Percentiles rank a stretch among this genome's conserved stretches.
These are phyloP conservation scores for Leptosomus discolor DNA, from an alignment of 2,113 vertebrate genomes.

Conservation along the genomic window DNA sequence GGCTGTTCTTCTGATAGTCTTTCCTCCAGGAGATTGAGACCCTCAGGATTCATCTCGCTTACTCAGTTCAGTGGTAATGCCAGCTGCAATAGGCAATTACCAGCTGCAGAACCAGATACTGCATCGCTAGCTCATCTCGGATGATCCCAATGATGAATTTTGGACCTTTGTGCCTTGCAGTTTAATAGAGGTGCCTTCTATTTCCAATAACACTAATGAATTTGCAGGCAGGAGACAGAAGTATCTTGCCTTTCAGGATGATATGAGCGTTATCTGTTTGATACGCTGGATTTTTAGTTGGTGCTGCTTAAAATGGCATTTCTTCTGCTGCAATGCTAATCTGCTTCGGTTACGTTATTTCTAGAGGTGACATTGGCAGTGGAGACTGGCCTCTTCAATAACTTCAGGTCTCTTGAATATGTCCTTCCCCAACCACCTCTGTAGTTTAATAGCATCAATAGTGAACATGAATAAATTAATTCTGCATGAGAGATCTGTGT, in stretches of 20 bases:
- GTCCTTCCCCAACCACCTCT: neutral
- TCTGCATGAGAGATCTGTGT: conserved; percentile 21
- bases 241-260: neutral
- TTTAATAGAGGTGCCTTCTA: neutral
- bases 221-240: neutral
- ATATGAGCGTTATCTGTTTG: neutral
- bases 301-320: neutral
- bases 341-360: neutral
- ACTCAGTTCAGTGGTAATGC: neutral
- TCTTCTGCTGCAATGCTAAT: neutral
- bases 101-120: neutral
- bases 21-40: neutral
- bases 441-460: neutral
- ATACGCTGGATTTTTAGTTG: neutral
- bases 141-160: neutral
- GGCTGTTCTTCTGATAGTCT: accelerated
- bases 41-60: neutral
- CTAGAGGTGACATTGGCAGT: neutral
- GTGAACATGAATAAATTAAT: neutral
- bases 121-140: accelerated
- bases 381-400: neutral
- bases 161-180: neutral
- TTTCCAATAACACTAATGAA: neutral
- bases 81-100: neutral
- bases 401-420: neutral